Evolutionary conservation across 2,113 vertebrate species (phyloP).

Genomic region (Baryphthengus martii): DNA sequence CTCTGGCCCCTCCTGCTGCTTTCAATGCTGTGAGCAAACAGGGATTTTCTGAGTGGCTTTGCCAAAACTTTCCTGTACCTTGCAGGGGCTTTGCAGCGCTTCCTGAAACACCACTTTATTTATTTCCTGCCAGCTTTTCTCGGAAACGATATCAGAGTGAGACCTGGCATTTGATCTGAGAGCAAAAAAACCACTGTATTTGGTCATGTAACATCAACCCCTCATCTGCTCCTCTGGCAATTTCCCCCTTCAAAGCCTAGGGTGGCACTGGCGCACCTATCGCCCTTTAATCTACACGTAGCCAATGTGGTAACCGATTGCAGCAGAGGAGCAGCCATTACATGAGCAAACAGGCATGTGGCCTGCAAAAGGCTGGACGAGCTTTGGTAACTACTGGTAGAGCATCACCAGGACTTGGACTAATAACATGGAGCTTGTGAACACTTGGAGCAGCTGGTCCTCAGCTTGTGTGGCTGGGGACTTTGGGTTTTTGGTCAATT

Average conservation of each 20-base stretch:
- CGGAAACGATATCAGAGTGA: background rate
- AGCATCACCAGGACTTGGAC: background rate
- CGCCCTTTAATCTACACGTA: background rate
- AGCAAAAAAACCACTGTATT: background rate
- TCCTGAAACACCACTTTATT: background rate
- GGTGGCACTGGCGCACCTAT: background rate
- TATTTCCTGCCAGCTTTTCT: constrained; percentile 22
- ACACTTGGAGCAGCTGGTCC: background rate
- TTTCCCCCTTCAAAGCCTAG: background rate
- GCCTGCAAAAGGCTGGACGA: background rate
- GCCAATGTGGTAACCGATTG: background rate
- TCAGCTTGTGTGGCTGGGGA: background rate
- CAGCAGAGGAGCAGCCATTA: background rate
- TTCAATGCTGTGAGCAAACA: background rate
- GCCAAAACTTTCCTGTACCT: background rate
- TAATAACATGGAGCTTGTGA: background rate
- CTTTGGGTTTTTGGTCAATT: background rate
- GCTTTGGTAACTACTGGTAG: background rate
- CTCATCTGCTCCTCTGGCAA: background rate
- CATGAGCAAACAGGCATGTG: background rate
- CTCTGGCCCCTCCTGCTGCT: background rate
- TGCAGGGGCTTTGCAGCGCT: background rate
- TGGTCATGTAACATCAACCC: background rate
- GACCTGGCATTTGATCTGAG: background rate
- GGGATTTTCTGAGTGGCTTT: background rate